phyloP scores from a whole-genome alignment of 2,797 vertebrate genomes.

The Chelon auratus region DNA sequence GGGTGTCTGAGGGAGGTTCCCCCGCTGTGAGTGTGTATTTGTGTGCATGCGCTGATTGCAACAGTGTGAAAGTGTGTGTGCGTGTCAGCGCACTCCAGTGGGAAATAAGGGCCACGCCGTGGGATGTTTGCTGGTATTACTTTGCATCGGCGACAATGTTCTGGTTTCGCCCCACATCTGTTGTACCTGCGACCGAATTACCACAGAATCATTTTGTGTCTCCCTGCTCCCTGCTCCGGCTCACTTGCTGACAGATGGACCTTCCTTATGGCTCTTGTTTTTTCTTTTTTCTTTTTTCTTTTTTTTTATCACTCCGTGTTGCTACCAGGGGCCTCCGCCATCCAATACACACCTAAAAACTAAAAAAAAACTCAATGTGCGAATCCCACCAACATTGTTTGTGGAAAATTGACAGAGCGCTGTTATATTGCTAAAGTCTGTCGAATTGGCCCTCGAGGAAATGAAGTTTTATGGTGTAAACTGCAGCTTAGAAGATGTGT shows the following conservation, averaged over 20 bases:
- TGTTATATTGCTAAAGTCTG: constrained; percentile 62
- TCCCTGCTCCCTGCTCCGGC: constrained; percentile 46
- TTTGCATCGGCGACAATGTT: constrained; percentile 59
- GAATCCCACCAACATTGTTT: constrained; percentile 68
- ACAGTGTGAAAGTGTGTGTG: constrained; percentile 13
- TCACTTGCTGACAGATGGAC: constrained; percentile 81
- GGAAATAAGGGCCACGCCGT: constrained; percentile 53
- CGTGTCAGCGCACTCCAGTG: constrained; percentile 37
- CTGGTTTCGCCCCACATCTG: constrained; percentile 73
- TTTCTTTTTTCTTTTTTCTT: constrained; percentile 8
- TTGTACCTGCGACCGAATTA: constrained; percentile 73
- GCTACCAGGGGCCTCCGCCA: constrained; percentile 58
- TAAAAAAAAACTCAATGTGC: constrained; percentile 56
- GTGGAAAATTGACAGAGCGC: constrained; percentile 56
- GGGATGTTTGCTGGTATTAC: constrained; percentile 60
- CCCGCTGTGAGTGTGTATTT: constrained; percentile 67
- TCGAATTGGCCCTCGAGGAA: constrained; percentile 65
- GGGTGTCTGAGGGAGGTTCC: constrained; percentile 74
- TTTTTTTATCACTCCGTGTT: constrained; percentile 67
- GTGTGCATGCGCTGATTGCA: constrained; percentile 50
- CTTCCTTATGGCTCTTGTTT: constrained; percentile 78
- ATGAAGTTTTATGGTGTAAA: constrained; percentile 67
- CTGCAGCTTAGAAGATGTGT: constrained; percentile 60
- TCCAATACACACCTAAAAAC: constrained; percentile 64
- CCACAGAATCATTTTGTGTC: constrained; percentile 44